Evolutionary conservation across 1,140 invertebrate species (phyloP), one percentile per base, ranked within the genome.

Genomic region (Pogonognathellus flavescens): DNA sequence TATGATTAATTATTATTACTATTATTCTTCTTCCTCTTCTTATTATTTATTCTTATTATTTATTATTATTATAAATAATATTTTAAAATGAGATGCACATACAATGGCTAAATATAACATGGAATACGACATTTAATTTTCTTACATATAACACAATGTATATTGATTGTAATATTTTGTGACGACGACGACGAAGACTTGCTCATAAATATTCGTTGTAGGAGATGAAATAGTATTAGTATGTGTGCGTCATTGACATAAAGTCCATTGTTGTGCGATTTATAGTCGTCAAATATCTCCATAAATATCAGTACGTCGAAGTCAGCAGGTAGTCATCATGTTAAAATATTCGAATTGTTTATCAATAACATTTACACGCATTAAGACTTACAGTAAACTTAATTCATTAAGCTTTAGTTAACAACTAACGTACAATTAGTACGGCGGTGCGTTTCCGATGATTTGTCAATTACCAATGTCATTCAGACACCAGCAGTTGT

Each of bases 381-480:
- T 11, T 76, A 14, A 49, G 31, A 62, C 10, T n/a, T 18, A 10
- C 31, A n/a, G 70, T 8, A 2, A n/a, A 16, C 70, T 76, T 49
- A 76, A 76, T 18, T 14, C 41, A 76, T 76, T 50, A 70, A 70
- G 62, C 41, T 76, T 72, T n/a, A 3, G 14, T 72, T 76, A 76
- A 50, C 70, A 66, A 66, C 22, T 6, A 76, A 49, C 41, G 41
- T 76, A 76, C 70, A 76, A n/a, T 76, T 70, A 70, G 16, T 66
- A 76, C 41, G 31, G 70, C 49, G 70, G 70, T 76, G 70, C 25
- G 70, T 31, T 76, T 76, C 4, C 49, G 70, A 49, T 76, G 70
- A 76, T 76, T 76, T 76, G 70, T 76, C 70, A 31, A 41, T 76
- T 49, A 41, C 31, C 31, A 70, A 76, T 76, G 25, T 76, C 70